phyloP scores from a whole-genome alignment of 2,113 vertebrate genomes.

The Sardina pilchardus region DNA sequence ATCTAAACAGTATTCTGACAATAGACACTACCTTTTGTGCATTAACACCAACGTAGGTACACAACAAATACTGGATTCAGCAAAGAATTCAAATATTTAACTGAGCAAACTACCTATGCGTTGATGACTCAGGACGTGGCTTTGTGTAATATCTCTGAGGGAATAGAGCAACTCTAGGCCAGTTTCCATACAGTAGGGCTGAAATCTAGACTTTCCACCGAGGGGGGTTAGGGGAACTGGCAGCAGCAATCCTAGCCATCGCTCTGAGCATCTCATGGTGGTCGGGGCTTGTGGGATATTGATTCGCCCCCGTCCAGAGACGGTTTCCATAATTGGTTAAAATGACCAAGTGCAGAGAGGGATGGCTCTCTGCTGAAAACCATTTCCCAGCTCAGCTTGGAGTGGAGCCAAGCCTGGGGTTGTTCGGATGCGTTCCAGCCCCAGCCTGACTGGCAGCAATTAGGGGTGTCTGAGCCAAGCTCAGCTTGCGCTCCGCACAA shows the following conservation, averaged over 20 bases:
- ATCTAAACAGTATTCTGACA: too few relatives aligned
- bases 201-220: constrained; percentile 8
- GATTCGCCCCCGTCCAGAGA: constrained; percentile 74
- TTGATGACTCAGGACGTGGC: background rate
- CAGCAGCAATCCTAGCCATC: constrained; percentile 66
- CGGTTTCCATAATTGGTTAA: constrained; percentile 82
- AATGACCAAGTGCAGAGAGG: constrained; percentile 78
- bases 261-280: constrained; percentile 66
- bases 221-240: constrained; percentile 60
- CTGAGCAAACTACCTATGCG: background rate
- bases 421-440: constrained; percentile 80
- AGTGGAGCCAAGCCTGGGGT: constrained; percentile 75
- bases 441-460: constrained; percentile 84
- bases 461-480: constrained; percentile 82
- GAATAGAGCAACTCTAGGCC: background rate
- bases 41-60: background rate
- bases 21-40: background rate
- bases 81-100: background rate
- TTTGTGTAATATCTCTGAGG: background rate
- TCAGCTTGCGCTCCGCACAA: constrained; percentile 79
- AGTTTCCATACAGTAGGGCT: constrained; percentile 2
- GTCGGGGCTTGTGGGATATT: constrained; percentile 75
- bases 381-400: constrained; percentile 81
- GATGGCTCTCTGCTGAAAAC: constrained; percentile 78
- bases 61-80: background rate